phyloP scores from a whole-genome alignment of 1,140 invertebrate genomes.

The Heliothis virescens region DNA sequence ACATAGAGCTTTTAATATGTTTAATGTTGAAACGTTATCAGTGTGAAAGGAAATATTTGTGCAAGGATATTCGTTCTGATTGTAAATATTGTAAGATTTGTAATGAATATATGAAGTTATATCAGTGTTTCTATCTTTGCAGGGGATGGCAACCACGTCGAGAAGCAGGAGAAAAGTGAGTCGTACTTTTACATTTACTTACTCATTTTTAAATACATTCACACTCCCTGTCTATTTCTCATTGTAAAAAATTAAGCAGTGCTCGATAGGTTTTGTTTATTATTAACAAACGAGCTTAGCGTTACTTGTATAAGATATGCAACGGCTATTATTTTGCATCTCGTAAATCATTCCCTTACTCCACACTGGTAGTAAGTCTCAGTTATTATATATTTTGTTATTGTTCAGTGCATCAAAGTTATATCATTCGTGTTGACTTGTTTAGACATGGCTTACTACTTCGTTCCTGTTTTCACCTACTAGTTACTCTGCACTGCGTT shows the following conservation, averaged over 20 bases:
- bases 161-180: slow-evolving; percentile 85
- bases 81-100: background rate
- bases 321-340: too few species aligned
- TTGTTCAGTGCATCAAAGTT: too few species aligned
- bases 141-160: slow-evolving; percentile 85
- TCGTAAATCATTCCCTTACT: too few species aligned
- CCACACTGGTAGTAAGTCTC: too few species aligned
- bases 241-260: too few species aligned
- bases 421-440: too few species aligned
- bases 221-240: background rate
- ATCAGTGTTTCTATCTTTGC: slow-evolving; percentile 63
- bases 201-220: background rate
- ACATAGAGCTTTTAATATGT: background rate
- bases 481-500: background rate
- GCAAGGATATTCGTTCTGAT: background rate
- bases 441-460: too few species aligned
- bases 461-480: background rate
- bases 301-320: too few species aligned
- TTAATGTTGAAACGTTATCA: background rate
- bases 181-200: slow-evolving; percentile 13
- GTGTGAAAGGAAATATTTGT: background rate
- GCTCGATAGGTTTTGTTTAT: too few species aligned
- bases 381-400: too few species aligned
- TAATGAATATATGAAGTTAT: background rate
- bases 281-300: too few species aligned